These are phyloP conservation scores for Antheraea assamensis DNA, from an alignment of 2,888 invertebrate species.

Conservation along the genomic window DNA sequence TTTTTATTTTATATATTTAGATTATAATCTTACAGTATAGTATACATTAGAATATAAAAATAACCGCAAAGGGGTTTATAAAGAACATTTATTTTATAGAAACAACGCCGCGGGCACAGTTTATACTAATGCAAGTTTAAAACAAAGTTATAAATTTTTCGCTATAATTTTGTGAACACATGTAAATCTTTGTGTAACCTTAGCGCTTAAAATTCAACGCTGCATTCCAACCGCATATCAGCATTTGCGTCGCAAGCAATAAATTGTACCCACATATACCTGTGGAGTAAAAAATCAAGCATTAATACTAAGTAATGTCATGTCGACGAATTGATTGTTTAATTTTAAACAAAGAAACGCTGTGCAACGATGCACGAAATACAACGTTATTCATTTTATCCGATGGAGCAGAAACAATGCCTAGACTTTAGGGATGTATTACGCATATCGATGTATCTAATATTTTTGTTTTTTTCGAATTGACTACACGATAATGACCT, in stretches of 20 bases:
- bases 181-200: background rate
- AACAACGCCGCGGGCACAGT: too few species aligned
- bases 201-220: background rate
- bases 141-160: background rate
- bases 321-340: background rate
- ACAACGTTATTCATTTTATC: background rate
- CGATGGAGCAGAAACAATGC: background rate
- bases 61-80: too few species aligned
- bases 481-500: too few species aligned
- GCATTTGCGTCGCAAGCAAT: background rate
- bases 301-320: background rate
- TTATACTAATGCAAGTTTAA: too few species aligned
- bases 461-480: too few species aligned
- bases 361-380: conserved; percentile 1
- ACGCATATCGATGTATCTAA: background rate
- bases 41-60: too few species aligned
- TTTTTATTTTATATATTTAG: too few species aligned
- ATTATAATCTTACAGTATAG: too few species aligned
- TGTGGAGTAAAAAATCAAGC: background rate
- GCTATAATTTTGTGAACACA: background rate
- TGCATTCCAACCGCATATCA: background rate
- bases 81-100: too few species aligned
- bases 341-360: background rate
- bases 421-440: background rate
- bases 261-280: background rate